phyloP scores from a whole-genome alignment of 2,113 vertebrate species.

The Aythya baeri region DNA sequence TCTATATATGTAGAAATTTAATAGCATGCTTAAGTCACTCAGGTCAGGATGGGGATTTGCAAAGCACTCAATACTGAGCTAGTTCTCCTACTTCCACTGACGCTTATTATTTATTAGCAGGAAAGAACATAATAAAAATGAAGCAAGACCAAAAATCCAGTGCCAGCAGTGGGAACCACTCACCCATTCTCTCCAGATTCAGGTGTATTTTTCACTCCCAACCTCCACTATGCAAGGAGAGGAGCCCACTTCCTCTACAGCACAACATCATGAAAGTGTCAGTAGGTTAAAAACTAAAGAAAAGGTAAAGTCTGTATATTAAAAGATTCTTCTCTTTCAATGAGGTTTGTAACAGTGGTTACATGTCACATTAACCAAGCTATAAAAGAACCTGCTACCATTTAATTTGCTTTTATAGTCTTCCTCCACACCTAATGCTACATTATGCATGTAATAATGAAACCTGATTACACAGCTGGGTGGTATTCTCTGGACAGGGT shows the following conservation, averaged over 20 bases:
- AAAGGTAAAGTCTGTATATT: not conserved
- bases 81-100: not conserved
- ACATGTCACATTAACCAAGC: not conserved
- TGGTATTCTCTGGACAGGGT: not conserved
- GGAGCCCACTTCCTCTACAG: not conserved
- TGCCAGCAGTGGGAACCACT: not conserved
- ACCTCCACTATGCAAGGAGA: accelerated
- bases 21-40: accelerated
- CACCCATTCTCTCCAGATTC: not conserved
- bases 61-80: accelerated
- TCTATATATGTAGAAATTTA: not conserved
- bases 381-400: not conserved
- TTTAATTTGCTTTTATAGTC: slow-evolving; percentile 57
- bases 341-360: not conserved
- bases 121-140: not conserved
- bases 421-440: not conserved
- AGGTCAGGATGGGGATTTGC: not conserved
- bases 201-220: not conserved
- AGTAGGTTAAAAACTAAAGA: not conserved
- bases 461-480: slow-evolving; percentile 55
- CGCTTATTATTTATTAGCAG: not conserved
- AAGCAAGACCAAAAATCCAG: not conserved
- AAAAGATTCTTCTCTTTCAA: not conserved
- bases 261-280: not conserved
- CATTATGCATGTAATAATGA: slow-evolving; percentile 27